These are phyloP conservation scores for Ptiloglossa arizonensis DNA, from an alignment of 1,140 invertebrate genomes.

Conservation along the genomic window DNA sequence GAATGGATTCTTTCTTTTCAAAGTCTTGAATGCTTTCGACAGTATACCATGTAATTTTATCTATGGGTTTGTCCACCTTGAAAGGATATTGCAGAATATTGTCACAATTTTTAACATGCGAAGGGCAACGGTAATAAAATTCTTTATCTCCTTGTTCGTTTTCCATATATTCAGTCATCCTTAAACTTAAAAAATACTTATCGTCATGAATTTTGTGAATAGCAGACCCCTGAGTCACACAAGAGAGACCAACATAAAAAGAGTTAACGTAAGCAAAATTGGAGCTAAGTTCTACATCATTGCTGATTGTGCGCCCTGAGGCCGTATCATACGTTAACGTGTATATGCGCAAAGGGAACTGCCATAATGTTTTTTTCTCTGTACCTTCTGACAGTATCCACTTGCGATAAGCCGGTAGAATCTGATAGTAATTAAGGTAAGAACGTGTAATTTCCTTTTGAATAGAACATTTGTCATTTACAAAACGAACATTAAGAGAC, in stretches of 20 bases:
- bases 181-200: not conserved
- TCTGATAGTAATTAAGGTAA: conserved; percentile 7
- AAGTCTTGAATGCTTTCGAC: rapidly evolving
- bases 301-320: not conserved
- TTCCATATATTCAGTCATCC: conserved; percentile 9
- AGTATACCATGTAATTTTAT: not conserved
- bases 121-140: conserved; percentile 19
- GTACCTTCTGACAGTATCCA: not conserved
- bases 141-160: not conserved
- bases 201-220: conserved; percentile 15
- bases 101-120: rapidly evolving
- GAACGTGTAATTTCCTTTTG: rapidly evolving
- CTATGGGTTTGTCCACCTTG: not conserved
- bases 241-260: conserved; percentile 17
- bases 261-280: not conserved
- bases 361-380: not conserved
- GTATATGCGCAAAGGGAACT: conserved; percentile 21
- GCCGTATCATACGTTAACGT: conserved; percentile 12
- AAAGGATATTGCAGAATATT: not conserved
- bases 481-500: not conserved
- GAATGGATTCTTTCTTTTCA: rapidly evolving
- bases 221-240: not conserved
- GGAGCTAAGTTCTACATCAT: not conserved
- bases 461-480: no score
- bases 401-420: conserved; percentile 4